These are phyloP conservation scores for Telenomus remus DNA, from an alignment of 1,140 invertebrate species.

Conservation along the genomic window DNA sequence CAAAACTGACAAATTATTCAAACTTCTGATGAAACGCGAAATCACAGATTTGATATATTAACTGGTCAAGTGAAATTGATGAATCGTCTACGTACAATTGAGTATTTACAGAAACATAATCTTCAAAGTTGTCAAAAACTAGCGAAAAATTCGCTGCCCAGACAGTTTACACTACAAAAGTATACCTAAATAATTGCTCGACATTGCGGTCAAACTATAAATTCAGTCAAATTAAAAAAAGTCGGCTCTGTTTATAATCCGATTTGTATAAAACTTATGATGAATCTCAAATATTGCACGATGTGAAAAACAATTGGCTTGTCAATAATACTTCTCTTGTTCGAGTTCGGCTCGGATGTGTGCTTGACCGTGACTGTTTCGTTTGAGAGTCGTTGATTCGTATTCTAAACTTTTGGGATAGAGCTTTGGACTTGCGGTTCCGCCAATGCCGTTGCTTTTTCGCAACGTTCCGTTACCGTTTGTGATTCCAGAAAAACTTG, in stretches of 20 bases:
- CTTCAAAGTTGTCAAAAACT: no score
- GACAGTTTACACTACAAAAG: no score
- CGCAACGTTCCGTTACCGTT: conserved; percentile 78
- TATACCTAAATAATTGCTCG: no score
- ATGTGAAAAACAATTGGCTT: conserved; percentile 9
- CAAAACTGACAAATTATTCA: no score
- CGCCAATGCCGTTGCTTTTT: conserved; percentile 80
- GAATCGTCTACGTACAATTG: no score
- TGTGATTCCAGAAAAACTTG: conserved; percentile 71
- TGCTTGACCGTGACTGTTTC: conserved; percentile 80
- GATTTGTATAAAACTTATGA: no score
- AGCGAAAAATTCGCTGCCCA: no score
- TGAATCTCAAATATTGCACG: conserved; percentile 29
- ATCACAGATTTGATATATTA: no score
- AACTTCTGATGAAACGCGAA: no score
- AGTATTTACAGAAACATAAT: no score
- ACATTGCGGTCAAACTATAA: no score
- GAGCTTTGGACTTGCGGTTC: conserved; percentile 77
- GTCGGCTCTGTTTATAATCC: background rate
- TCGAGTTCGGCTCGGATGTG: conserved; percentile 78
- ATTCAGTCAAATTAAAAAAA: background rate
- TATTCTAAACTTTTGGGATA: conserved; percentile 84
- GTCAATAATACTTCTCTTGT: conserved; percentile 77
- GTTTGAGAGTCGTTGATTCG: conserved; percentile 85
- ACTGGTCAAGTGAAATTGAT: no score